Conservation (phyloP, 2,113 vertebrate species). For the Anhinga anhinga region DNA sequence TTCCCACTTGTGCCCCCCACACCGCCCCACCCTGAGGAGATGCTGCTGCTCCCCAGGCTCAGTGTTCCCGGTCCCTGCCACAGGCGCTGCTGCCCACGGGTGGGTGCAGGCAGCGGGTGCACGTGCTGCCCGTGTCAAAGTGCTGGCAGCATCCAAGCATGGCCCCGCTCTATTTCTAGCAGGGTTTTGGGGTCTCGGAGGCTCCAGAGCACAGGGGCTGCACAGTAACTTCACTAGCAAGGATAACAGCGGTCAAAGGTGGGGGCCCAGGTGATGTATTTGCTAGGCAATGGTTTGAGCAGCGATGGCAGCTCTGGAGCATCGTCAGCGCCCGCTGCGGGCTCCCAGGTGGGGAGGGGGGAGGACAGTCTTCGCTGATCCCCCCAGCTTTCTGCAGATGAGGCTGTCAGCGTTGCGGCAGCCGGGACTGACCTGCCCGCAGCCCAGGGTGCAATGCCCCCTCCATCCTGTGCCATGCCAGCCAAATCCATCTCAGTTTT, state of each 20-base stretch:
- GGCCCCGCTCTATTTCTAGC: not conserved
- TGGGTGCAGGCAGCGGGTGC: not conserved
- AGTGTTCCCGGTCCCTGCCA: not conserved
- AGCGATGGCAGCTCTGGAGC: not conserved
- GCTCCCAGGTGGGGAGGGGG: too few relatives aligned
- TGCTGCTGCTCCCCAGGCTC: not conserved
- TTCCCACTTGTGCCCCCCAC: not conserved
- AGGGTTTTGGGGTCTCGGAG: not conserved
- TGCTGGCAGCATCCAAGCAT: not conserved
- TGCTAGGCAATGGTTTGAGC: not conserved
- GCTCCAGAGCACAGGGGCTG: not conserved
- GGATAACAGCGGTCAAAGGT: too few relatives aligned
- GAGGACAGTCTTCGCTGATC: not conserved
- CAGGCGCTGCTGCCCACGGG: not conserved
- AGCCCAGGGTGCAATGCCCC: not conserved
- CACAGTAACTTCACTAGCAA: not conserved
- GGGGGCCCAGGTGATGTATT: not conserved
- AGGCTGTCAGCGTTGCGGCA: not conserved
- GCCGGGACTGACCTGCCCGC: not conserved
- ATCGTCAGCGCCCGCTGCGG: too few relatives aligned
- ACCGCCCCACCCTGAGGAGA: not conserved
- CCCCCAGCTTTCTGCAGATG: not conserved
- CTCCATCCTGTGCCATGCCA: not conserved
- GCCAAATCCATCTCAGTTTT: not conserved
- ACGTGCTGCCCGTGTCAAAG: not conserved